Evolutionary conservation across 1,140 invertebrate species (phyloP), one percentile per base, ranked within the genome.

Genomic region (Brachionus paranguensis): DNA sequence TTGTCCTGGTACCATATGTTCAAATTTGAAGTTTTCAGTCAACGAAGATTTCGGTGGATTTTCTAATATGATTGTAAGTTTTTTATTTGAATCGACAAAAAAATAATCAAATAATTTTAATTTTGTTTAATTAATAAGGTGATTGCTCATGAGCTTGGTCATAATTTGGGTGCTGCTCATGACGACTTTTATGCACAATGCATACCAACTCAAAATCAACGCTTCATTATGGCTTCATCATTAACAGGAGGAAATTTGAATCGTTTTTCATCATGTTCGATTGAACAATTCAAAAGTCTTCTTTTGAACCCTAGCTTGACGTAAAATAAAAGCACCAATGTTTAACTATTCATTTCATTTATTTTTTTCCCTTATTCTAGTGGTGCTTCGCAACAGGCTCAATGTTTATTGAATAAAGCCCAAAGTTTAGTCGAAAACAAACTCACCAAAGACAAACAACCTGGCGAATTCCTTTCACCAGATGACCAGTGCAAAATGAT

Each of bases 401-500:
- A 60, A 14, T 81, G 78, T 68, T 43, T 81, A 12, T 3, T 64
- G 47, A 81, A 81, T 68, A 24, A 24, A 27, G 47, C 78, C 10
- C 8, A 11, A 4, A 14, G 2, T 37, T 5, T 17, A 11, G 33
- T 17, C 5, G 53, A 60, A 33, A 41, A 20, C 10, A 5, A 60
- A 0, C 11, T 24, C 12, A 45, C 41, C 33, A 10, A 37, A 8
- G 20, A 53, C 10, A 45, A 45, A 76, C 45, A n/a, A 27, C 53
- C 53, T 3, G 78, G 78, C 24, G 41, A 64, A 11, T 64, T 43
- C 17, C 60, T 41, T 11, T 37, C 78, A 17, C 11, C 78, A 12
- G 53, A 81, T 43, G 78, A 81, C 12, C 78, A 81, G 27, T 81
- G 78, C 27, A 81, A 81, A 81, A 81, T 81, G 78, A 64, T 29